Evolutionary conservation across 1,140 invertebrate genomes (phyloP), one percentile per base, ranked within the genome.

Genomic region (Drosophila littoralis): DNA sequence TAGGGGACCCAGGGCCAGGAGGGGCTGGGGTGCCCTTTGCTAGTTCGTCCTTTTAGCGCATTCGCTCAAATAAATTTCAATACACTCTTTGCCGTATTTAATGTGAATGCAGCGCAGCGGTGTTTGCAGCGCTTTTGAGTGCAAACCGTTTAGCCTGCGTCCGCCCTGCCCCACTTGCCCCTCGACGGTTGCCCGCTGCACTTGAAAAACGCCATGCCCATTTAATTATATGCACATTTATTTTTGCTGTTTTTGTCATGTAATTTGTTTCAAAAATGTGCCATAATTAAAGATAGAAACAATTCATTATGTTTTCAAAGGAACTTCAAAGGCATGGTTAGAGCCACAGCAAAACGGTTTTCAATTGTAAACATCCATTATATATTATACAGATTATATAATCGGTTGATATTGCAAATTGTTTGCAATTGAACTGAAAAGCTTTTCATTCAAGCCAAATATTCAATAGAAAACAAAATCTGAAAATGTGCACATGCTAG

Each of bases 21-120:
- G 65, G 36, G 42, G 32, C 36, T 32, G 43, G 52, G 42, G 66
- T 64, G 67, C 43, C 57, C 51, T 69, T 69, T 69, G 48, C 28
- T 17, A 9, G 22, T 36, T 43, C 15, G 42, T 51, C 66, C 45
- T 15, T 71, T 71, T 59, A 33, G 38, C 45, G 17, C 45, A 38
- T 65, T 12, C 73, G 40, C 73, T 65, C 59, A 71, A 75, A 75
- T 70, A 59, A 71, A 65, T 71, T 75, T 75, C 54, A 70, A 75
- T 63, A 58, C 45, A 75, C 15, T 45, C 36, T 59, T 42, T 59
- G 52, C 52, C 7, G 40, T 28, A 57, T 63, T 46, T 43, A 28
- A 35, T 66, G 17, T 69, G 58, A 69, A 74, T 77, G 70, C 75
- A 68, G 40, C 66, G 55, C 63, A 45, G 55, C 46, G 45, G n/a